Conservation (phyloP, 2,888 invertebrate species). For the Brachynemurus nebulosus region DNA sequence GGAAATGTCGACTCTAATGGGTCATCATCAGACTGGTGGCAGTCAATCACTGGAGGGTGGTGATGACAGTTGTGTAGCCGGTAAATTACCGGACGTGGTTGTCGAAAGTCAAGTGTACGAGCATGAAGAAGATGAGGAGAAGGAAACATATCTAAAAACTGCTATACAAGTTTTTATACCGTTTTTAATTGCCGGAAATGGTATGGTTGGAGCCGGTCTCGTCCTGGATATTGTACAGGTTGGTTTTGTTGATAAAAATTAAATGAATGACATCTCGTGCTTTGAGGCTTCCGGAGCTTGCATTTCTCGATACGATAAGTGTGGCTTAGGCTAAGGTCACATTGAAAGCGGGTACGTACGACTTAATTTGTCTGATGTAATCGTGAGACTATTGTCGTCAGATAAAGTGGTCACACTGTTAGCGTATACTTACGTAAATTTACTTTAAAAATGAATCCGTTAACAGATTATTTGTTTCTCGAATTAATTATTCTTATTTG, state of each 20-base stretch:
- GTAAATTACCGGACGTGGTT: conserved; percentile 38
- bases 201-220: conserved; percentile 65
- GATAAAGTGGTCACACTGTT: no score
- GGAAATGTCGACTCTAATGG: not conserved
- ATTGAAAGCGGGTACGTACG: no score
- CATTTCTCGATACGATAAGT: not conserved
- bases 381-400: no score
- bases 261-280: no score
- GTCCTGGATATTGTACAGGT: conserved; percentile 60
- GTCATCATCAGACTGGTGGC: not conserved
- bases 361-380: no score
- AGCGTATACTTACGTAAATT: no score
- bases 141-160: conserved; percentile 44
- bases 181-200: conserved; percentile 60
- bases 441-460: no score
- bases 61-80: conserved; percentile 27
- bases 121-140: conserved; percentile 28
- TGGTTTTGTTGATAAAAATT: no score
- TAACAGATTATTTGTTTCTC: no score
- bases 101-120: conserved; percentile 35
- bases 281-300: no score
- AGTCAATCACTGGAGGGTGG: conserved; percentile 9
- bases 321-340: no score
- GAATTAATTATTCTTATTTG: not conserved
- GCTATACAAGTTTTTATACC: conserved; percentile 55